A percentile compares a stretch with the other conserved stretches of the same genome.
Evolutionary conservation across 1,140 invertebrate species (phyloP).

Genomic region (Mylabris phalerata): DNA sequence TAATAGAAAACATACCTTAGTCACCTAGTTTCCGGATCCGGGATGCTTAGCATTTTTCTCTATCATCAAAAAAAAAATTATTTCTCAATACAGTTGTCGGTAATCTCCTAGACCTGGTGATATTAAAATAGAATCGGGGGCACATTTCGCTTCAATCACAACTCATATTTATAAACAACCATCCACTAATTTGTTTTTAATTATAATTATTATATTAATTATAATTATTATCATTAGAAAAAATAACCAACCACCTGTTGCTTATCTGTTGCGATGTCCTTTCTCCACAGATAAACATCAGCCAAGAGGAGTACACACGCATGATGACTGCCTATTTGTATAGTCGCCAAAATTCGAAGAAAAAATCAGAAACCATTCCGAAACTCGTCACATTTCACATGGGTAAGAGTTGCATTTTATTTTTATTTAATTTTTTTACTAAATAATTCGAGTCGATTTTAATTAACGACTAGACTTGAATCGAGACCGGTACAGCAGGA

Average conservation of each 20-base stretch:
- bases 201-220: not conserved
- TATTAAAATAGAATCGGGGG: conserved; percentile 21
- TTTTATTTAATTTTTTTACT: not conserved
- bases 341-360: conserved; percentile 16
- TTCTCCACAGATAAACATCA: conserved; percentile 36
- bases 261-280: not conserved
- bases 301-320: conserved; percentile 35
- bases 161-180: conserved; percentile 7
- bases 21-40: not conserved
- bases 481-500: not conserved
- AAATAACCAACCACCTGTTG: conserved; percentile 21
- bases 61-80: not conserved
- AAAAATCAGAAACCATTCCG: conserved; percentile 23
- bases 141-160: conserved; percentile 7
- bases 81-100: not conserved
- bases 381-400: conserved; percentile 34
- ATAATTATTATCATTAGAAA: not conserved
- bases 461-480: conserved; percentile 4
- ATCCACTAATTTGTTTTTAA: not conserved
- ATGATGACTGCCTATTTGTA: conserved; percentile 35
- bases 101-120: not conserved
- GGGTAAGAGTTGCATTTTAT: conserved; percentile 24
- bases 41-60: not conserved
- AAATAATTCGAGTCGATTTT: not conserved
- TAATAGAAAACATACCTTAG: not conserved